These are phyloP conservation scores for Myrmecophaga tridactyla DNA, from an alignment of 2,113 vertebrate species.

Conservation along the genomic window DNA sequence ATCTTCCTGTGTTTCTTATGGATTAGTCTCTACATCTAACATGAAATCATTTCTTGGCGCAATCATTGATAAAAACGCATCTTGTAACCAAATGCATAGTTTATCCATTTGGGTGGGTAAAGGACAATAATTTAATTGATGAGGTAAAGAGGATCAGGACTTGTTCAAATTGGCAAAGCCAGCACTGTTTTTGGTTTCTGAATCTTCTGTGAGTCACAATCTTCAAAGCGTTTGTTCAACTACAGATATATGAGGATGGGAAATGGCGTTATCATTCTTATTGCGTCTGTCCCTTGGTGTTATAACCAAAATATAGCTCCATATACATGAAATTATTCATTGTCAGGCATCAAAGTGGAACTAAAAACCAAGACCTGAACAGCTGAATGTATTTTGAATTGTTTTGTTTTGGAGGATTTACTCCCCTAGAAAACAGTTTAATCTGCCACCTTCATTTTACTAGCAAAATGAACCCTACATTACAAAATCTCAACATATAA, in stretches of 20 bases:
- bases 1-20: neutral
- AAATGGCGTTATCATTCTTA: neutral
- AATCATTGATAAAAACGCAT: constrained; percentile 50
- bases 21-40: constrained; percentile 30
- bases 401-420: constrained; percentile 9
- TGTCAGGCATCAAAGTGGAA: neutral
- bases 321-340: neutral
- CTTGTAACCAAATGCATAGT: neutral
- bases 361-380: neutral
- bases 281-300: neutral
- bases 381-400: constrained; percentile 31
- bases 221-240: constrained; percentile 2
- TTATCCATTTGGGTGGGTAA: neutral
- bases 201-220: neutral
- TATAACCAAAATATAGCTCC: neutral
- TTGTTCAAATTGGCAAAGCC: constrained; percentile 50
- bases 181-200: neutral
- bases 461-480: neutral
- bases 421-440: neutral
- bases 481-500: neutral
- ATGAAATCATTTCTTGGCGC: constrained; percentile 29
- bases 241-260: neutral
- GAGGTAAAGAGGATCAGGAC: neutral
- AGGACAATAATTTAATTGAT: neutral
- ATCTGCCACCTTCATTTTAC: neutral